Evolutionary conservation across 2,888 invertebrate genomes (phyloP).

Genomic region (Acanthosepion esculentum): DNA sequence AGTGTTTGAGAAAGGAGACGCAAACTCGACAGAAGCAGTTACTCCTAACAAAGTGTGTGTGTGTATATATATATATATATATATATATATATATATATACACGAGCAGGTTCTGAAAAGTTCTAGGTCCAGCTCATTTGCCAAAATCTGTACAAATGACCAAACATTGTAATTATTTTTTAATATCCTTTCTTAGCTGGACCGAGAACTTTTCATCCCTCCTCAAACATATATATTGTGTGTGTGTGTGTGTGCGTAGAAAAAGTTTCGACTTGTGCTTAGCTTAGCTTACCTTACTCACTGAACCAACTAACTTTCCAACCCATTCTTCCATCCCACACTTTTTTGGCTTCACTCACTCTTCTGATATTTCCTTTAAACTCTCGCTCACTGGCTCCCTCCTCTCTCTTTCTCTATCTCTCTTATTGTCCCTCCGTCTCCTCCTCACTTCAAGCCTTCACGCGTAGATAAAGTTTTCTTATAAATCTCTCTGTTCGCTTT

Average conservation of each 20-base stretch:
- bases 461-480: neutral
- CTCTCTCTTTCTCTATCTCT: neutral
- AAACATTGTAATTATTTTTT: too few relatives aligned
- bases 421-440: neutral
- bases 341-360: neutral
- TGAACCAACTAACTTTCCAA: too few relatives aligned
- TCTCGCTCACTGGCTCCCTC: neutral
- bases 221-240: too few relatives aligned
- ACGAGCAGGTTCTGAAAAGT: too few relatives aligned
- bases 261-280: neutral
- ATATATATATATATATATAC: too few relatives aligned
- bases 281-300: neutral
- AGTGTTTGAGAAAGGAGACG: neutral
- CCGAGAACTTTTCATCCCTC: too few relatives aligned
- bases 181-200: too few relatives aligned
- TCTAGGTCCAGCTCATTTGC: too few relatives aligned
- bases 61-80: neutral
- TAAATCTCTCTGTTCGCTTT: neutral
- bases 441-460: neutral
- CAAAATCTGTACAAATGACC: too few relatives aligned
- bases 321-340: neutral
- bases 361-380: neutral
- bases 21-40: neutral
- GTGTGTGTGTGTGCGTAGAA: too few relatives aligned
- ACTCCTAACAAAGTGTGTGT: neutral